Conservation (phyloP, 2,797 vertebrate species). For the Cuculus canorus region DNA sequence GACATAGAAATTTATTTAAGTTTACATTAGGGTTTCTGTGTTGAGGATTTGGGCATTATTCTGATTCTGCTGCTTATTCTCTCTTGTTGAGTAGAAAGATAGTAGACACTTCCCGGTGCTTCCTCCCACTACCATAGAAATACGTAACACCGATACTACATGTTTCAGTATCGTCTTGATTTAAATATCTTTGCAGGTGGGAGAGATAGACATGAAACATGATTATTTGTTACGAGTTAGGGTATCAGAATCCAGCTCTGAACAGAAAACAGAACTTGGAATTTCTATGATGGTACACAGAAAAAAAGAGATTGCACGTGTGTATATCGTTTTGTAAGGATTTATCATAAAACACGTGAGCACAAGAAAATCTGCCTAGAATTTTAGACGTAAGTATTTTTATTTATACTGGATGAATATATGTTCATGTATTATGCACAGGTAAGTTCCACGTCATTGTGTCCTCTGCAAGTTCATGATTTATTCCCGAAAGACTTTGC, state of each 20-base stretch:
- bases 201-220: background rate
- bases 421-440: background rate
- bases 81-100: background rate
- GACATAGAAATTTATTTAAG: too few relatives aligned
- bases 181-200: background rate
- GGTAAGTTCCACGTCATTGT: background rate
- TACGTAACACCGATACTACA: background rate
- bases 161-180: background rate
- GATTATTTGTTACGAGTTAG: background rate
- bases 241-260: background rate
- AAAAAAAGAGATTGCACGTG: background rate
- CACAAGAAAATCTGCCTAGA: background rate
- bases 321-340: background rate
- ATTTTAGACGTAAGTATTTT: background rate
- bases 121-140: background rate
- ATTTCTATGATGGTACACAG: background rate
- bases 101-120: background rate
- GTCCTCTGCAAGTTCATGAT: background rate
- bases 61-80: background rate
- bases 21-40: background rate
- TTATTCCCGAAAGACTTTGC: background rate
- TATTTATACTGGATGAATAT: background rate
- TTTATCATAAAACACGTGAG: background rate
- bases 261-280: background rate
- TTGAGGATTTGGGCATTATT: background rate